Conservation (phyloP, 2,888 invertebrate species). For the Autographa pulchrina region DNA sequence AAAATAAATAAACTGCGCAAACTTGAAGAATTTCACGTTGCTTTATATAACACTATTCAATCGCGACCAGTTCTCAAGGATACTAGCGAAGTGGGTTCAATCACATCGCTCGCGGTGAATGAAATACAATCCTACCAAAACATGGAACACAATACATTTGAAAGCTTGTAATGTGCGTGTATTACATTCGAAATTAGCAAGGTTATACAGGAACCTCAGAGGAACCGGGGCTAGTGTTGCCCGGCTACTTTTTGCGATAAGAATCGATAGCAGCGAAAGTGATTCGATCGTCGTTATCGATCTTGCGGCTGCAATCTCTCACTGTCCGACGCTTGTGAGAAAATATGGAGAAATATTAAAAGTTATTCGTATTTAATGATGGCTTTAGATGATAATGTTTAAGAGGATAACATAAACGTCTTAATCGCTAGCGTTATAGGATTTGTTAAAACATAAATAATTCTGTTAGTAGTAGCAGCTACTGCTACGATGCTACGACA, state of each 20-base stretch:
- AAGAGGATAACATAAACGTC: slow-evolving; percentile 1
- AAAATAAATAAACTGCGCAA: slow-evolving; percentile 60
- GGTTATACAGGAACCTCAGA: slow-evolving; percentile 67
- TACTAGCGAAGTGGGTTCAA: slow-evolving; percentile 80
- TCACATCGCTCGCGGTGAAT: slow-evolving; percentile 84
- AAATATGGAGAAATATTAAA: slow-evolving; percentile 51
- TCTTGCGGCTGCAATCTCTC: slow-evolving; percentile 67
- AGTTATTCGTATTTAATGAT: slow-evolving; percentile 14
- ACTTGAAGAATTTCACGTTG: slow-evolving; percentile 64
- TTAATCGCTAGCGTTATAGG: neutral
- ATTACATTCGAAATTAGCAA: slow-evolving; percentile 42
- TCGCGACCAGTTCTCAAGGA: slow-evolving; percentile 83
- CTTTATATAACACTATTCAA: slow-evolving; percentile 75
- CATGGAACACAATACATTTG: slow-evolving; percentile 47
- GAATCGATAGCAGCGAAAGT: slow-evolving; percentile 80
- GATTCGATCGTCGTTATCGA: slow-evolving; percentile 78
- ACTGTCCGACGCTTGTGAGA: slow-evolving; percentile 53
- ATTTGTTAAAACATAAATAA: neutral
- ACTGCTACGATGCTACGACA: neutral
- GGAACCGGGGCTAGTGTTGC: slow-evolving; percentile 59
- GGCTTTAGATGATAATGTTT: slow-evolving; percentile 18
- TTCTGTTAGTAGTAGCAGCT: no score
- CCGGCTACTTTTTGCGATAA: slow-evolving; percentile 78
- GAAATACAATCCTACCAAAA: slow-evolving; percentile 75
- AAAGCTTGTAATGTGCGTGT: slow-evolving; percentile 22